Percentiles rank a stretch among this genome's conserved stretches.
phyloP scores from a whole-genome alignment of 2,113 vertebrate genomes.

The Myotis lucifugus region DNA sequence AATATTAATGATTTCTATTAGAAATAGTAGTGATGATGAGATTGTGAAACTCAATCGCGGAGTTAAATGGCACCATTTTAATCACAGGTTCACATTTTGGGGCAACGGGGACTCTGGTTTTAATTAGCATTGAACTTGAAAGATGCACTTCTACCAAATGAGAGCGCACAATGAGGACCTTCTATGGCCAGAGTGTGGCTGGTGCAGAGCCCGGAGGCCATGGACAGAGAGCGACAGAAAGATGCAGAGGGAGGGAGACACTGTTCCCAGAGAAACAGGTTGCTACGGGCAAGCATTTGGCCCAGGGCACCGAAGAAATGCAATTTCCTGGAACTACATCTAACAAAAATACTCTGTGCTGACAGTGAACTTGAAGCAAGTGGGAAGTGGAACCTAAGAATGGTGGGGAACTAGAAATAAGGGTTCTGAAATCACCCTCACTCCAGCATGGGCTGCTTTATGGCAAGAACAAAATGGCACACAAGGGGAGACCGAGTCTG shows the following conservation, averaged over 20 bases:
- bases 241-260: not conserved
- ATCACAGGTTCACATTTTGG: not conserved
- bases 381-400: not conserved
- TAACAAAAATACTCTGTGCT: slow-evolving; percentile 53
- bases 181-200: not conserved
- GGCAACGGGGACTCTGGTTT: not conserved
- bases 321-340: slow-evolving; percentile 46
- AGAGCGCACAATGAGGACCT: not conserved
- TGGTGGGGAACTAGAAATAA: not conserved
- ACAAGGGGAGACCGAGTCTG: not conserved
- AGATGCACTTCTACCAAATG: not conserved
- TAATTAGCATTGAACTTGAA: slow-evolving; percentile 29
- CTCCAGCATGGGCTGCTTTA: not conserved
- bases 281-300: slow-evolving; percentile 46
- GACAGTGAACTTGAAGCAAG: not conserved
- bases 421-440: not conserved
- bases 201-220: not conserved
- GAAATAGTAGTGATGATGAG: not conserved
- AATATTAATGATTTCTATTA: not conserved
- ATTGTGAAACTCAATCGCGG: not conserved
- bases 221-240: not conserved
- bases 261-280: slow-evolving; percentile 30
- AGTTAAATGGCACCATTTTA: not conserved
- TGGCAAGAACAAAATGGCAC: not conserved
- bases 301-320: not conserved